phyloP scores from a whole-genome alignment of 1,140 invertebrate species.

The Ladona fulva region DNA sequence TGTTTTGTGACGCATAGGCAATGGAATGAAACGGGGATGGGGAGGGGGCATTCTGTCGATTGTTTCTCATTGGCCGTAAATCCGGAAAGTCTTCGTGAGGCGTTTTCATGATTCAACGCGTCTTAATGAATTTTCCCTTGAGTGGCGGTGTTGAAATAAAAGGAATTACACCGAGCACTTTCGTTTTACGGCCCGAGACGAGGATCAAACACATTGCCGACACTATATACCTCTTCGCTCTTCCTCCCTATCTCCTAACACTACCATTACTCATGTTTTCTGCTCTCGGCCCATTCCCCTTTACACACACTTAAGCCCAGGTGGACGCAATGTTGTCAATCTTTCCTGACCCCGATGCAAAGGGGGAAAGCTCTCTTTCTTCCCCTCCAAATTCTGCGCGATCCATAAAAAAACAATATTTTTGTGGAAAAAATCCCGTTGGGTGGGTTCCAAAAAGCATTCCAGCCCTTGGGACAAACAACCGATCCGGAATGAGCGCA shows the following conservation, averaged over 20 bases:
- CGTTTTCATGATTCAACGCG: neutral
- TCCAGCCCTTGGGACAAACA: neutral
- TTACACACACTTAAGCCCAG: neutral
- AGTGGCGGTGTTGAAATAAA: slow-evolving; percentile 4
- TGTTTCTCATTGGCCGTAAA: neutral
- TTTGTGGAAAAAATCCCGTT: slow-evolving; percentile 1
- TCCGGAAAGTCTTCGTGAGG: neutral
- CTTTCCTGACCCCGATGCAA: slow-evolving; percentile 7
- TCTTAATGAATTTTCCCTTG: neutral
- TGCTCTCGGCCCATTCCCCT: neutral
- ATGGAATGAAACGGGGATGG: neutral
- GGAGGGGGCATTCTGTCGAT: neutral
- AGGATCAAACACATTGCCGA: neutral
- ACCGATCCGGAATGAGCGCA: neutral
- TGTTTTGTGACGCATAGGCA: neutral
- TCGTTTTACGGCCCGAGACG: neutral
- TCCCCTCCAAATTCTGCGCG: neutral
- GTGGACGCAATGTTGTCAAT: neutral
- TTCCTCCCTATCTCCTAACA: neutral
- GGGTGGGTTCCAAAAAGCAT: neutral
- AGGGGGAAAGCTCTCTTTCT: neutral
- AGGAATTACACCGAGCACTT: neutral
- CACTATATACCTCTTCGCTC: neutral
- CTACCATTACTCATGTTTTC: neutral
- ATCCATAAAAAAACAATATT: neutral